Percentiles rank a stretch among this genome's conserved stretches.
Evolutionary conservation across 2,113 vertebrate genomes (phyloP).

Genomic region (Phrynosoma platyrhinos): DNA sequence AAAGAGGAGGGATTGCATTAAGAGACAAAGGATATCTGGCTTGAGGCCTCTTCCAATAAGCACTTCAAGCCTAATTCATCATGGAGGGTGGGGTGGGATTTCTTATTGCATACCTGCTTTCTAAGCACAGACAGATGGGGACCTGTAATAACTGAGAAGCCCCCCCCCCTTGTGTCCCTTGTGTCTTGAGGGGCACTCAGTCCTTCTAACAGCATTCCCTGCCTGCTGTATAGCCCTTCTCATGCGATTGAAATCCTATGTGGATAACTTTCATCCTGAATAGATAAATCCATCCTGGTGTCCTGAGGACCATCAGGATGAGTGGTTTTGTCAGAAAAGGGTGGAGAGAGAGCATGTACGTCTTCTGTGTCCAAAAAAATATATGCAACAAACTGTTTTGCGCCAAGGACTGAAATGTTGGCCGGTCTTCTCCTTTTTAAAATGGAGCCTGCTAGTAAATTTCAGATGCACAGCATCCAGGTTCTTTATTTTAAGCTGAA

Average conservation of each 20-base stretch:
- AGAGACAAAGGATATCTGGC: background rate
- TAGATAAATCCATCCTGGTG: background rate
- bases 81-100: too few species aligned
- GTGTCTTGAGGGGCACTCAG: background rate
- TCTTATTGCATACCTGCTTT: background rate
- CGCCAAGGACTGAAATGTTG: background rate
- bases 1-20: background rate
- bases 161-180: too few species aligned
- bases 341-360: background rate
- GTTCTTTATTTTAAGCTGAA: background rate
- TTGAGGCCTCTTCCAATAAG: background rate
- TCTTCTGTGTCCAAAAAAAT: too few species aligned
- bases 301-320: background rate
- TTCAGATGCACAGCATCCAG: background rate
- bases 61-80: background rate
- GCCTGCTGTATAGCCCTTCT: too few species aligned
- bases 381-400: background rate
- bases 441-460: background rate
- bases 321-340: background rate
- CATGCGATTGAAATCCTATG: background rate
- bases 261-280: background rate
- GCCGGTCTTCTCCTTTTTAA: too few species aligned
- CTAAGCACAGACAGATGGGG: background rate
- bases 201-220: background rate
- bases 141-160: background rate